Evolutionary conservation across 1,140 invertebrate genomes (phyloP), one percentile per base, ranked within the genome.

Genomic region (Ganaspis sp.): DNA sequence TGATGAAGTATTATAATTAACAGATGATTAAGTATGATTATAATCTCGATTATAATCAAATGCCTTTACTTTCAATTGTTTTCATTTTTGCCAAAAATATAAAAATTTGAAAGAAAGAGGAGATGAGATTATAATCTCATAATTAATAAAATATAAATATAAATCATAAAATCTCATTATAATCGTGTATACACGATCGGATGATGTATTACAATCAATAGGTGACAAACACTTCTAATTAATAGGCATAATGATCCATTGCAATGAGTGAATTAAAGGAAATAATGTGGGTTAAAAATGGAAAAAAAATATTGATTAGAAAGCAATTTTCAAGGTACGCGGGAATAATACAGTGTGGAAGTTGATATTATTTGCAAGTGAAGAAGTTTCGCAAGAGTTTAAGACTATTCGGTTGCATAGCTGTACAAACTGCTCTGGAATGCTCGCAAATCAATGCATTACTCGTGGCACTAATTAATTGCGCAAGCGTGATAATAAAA

Each of bases 401-500:
- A 64, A 64, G 23, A 64, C 58, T 64, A 64, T 64, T 64, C 23
- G 58, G 58, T 64, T 64, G 26, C 58, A 64, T 64, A 23, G 58
- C 15, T 21, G 58, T 64, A 29, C 26, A 45, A 19, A 54, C 8
- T 37, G 40, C 38, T 73, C 21, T 69, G 71, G 76, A 77, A 77
- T 77, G 76, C 76, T 21, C 54, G 23, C 71, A 73, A 77, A 77
- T 77, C 71, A 77, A 73, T 37, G 58, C 45, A 21, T 70, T 69
- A 40, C 64, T 70, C 54, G 34, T 34, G 21, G 17, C 58, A 70
- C 76, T 73, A 77, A 77, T 77, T 77, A 73, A 73, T 72, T 58
- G 71, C 71, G 45, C 23, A 38, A 64, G 76, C 69, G 71, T 45
- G 76, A 77, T 69, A 64, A 77, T 73, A 73, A 77, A 77, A 72